Evolutionary conservation across 2,797 vertebrate genomes (phyloP), one percentile per base, ranked within the genome.

Genomic region (Ctenopoma kingsleyae): DNA sequence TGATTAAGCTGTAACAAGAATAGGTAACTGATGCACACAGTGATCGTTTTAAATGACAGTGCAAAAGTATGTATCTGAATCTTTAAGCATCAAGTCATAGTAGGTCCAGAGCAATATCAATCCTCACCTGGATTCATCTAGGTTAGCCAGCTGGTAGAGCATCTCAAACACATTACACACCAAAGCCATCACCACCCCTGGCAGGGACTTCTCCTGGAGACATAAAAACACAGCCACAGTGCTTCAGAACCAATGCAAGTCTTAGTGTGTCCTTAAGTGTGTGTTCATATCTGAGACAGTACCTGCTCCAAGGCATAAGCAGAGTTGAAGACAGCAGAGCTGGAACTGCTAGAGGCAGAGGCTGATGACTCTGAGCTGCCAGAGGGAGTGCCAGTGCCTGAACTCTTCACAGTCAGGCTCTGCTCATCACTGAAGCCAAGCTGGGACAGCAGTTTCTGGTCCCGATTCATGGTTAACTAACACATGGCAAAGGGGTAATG

Each of bases 131-230:
- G 96, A 95, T 87, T 99, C 98, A 63, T 99, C 98, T 2, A 99
- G 93, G 76, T 99, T 99, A 76, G 98, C 98, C 66, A 99, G 95
- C 77, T 99, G 98, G 87, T 99, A 99, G 50, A 99, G 96, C 97
- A 99, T 99, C 89, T 99, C 98, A 86, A 99, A 99, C 46, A 99
- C 98, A 30, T 98, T 99, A 82, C 97, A 99, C 66, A 99, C 98
- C 0, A 99, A 92, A 15, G 98, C 98, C 98, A 99, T 99, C 78
- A 99, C 98, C 20, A 99, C 97, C 38, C 98, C 98, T 27, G 98
- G 98, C 40, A 99, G 95, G 16, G 98, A 98, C 78, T 99, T 99
- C 89, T 99, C 98, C 98, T 99, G 82, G 7, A 68, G 23, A 72
- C n/a, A 65, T 27, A 77, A 54, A 48, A 64, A 79, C 25, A 67